Evolutionary conservation across 2,888 invertebrate species (phyloP), one percentile per base, ranked within the genome.

Genomic region (Ochropleura leucogaster): DNA sequence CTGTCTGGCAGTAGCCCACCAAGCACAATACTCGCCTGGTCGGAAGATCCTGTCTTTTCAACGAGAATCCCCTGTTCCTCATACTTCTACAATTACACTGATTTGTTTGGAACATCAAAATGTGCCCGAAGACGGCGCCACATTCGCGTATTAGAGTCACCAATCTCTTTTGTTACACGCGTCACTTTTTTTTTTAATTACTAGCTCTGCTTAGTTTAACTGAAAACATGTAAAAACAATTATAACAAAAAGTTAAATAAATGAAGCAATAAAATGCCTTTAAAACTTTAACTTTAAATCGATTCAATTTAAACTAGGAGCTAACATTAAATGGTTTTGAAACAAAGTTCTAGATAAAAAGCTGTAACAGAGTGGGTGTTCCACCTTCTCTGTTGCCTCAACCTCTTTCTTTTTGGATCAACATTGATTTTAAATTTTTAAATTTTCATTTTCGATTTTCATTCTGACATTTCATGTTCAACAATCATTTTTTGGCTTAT

Each of bases 231-330:
- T 46, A 40, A 74, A 66, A 8, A 57, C 12, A n/a, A 30, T 55
- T 57, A 49, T 0, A 49, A 44, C n/a, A 20, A 20, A 20, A 53
- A 4, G 40, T 42, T 53, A 70, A n/a, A n/a, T 18, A 20, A 70
- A 46, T 71, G 16, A 30, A 51, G 70, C n/a, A 59, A n/a, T 16
- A 42, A 12, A 64, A 46, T 20, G 14, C 4, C 10, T 59, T 69
- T 40, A 18, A 76, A 76, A 76, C 40, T 64, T 77, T 69, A 20
- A 70, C n/a, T n/a, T n/a, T n/a, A n/a, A n/a, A 70, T 47, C 12
- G 16, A 51, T 46, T 40, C 4, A 40, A 51, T 55, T 51, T n/a
- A 18, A 55, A 68, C 10, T 49, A 47, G n/a, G 5, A 44, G 30
- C 10, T 16, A n/a, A 49, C 4, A 53, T n/a, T 30, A 16, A 68